Evolutionary conservation across 2,888 invertebrate species (phyloP), one percentile per base, ranked within the genome.

Genomic region (Synanthedon tipuliformis): DNA sequence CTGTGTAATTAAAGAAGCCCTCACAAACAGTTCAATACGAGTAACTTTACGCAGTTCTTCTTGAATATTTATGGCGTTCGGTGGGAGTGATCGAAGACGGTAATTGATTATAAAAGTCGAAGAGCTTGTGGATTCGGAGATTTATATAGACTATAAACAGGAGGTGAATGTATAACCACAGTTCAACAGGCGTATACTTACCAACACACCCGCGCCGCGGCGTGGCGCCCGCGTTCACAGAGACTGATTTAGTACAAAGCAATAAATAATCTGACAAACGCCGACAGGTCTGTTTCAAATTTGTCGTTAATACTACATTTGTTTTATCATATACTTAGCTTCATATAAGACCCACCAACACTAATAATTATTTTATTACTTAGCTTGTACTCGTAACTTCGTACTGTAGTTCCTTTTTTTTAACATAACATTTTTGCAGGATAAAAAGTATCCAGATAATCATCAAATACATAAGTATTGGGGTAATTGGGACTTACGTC

Each of bases 41-140:
- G 76, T 71, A 73, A 66, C 64, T 69, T 34, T 34, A 34, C 34
- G 34, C 13, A 15, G 45, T n/a, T 45, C 45, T 45, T 45, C 45
- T 72, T 69, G 74, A 73, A 77, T 78, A 78, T 79, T 81, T 79
- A 81, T 73, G 69, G 72, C 62, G 59, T 66, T 65, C 64, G 60
- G 64, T 64, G 71, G 71, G 75, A 76, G 70, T 78, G 75, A 78
- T 81, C 70, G 72, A 67, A 61, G 72, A 72, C 70, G 62, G 75
- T 80, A 81, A 83, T 82, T 79, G 81, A 80, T 80, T 80, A 74
- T 82, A 80, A 83, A 83, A 80, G 81, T 82, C 81, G 63, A 69
- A 65, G 62, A 70, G 73, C 71, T 72, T 68, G 73, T 67, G 69
- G 69, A 78, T 72, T 72, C 57, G 63, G 66, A 77, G 78, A 82